Base-by-base conservation (phyloP, 1,140 invertebrate genomes). In the Cotesia glomerata region DNA sequence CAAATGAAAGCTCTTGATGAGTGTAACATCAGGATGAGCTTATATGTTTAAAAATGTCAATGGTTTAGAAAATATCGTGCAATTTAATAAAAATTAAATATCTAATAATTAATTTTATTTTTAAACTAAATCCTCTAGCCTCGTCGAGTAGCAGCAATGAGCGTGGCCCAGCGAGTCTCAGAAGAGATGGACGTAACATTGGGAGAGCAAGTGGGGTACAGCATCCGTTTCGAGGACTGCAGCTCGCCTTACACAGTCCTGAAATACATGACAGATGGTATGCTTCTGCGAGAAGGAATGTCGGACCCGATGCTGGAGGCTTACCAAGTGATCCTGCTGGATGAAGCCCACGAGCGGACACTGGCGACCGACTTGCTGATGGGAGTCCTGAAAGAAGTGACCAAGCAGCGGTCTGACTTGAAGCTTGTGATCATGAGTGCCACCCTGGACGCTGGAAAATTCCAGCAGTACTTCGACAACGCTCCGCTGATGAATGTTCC, bases 381-480 rank as follows among this genome's bases (percentile, higher is more conserved):
- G 98, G 98, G 97, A 69, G 95, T 97, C 11, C 86, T 99, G 5
- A 99, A 99, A 85, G 98, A 99, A 89, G 97, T 99, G 7, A 94
- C 97, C 18, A 96, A 96, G 78, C 96, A 99, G 78, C 88, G 98
- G 62, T 85, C 89, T 5, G 98, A 99, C 88, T 89, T 99, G 11
- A 99, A 99, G 88, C 90, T 99, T 62, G 96, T 99, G 76, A 95
- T 99, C 81, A 99, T 99, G 98, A 98, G 97, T 80, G 98, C 98
- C 13, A 99, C 98, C 0, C 88, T 99, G n/a, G 98, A 99, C 88
- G 98, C 98, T 63, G 98, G 98, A 4, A 99, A 99, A 86, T 99
- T 99, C 88, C 97, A 98, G 87, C 94, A 96, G 82, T 99, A 99
- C 85, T 99, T 99, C 86, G 97, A 99, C 80, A 95, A 98, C 85